Evolutionary conservation across 2,113 vertebrate genomes (phyloP).

Genomic region (Leucopsar rothschildi): DNA sequence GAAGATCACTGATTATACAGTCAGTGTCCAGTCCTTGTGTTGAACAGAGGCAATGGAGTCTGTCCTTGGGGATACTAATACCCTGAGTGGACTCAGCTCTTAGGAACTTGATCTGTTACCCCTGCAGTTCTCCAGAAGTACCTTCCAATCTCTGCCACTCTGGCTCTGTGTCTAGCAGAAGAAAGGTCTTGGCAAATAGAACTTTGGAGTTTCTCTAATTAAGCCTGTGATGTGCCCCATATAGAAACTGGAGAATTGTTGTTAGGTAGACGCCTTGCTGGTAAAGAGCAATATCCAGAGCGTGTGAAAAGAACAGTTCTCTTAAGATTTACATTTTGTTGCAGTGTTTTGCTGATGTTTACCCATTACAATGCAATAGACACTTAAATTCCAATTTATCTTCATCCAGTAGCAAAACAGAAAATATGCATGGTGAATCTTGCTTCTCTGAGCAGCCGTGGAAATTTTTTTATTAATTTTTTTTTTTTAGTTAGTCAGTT

Average conservation of each 20-base stretch:
- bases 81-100: neutral
- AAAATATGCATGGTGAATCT: neutral
- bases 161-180: neutral
- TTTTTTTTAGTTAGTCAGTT: neutral
- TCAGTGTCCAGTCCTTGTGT: neutral
- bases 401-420: neutral
- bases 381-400: neutral
- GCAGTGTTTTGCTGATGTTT: neutral
- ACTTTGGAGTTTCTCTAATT: neutral
- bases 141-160: neutral
- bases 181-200: neutral
- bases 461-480: neutral
- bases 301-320: neutral
- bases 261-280: neutral
- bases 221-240: neutral
- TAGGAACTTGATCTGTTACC: neutral
- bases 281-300: neutral
- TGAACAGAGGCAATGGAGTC: neutral
- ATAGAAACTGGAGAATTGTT: neutral
- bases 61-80: neutral
- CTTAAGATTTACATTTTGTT: neutral
- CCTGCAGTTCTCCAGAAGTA: neutral
- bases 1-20: neutral
- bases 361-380: neutral
- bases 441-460: neutral